A percentile compares a stretch with the other conserved stretches of the same genome.
Conservation (phyloP, 2,113 vertebrate genomes). For the Heteronetta atricapilla region DNA sequence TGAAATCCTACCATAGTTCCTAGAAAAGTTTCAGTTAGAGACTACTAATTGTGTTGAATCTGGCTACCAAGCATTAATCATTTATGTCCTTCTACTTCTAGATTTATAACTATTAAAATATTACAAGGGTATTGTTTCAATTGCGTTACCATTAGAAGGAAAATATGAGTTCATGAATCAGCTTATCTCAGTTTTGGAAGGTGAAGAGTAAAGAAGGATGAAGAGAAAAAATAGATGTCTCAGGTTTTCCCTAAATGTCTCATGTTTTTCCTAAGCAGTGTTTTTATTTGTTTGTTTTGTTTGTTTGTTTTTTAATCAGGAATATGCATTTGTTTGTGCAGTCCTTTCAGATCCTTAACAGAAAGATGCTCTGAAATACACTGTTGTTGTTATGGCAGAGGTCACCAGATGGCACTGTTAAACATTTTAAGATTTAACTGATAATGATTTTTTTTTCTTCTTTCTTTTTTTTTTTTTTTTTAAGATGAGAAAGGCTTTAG, state of each 20-base stretch:
- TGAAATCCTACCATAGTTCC: neutral
- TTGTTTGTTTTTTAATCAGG: neutral
- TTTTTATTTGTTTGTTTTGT: too few relatives aligned
- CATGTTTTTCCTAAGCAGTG: accelerated
- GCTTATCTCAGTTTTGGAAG: neutral
- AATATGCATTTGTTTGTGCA: accelerated
- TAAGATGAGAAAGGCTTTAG: neutral
- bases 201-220: neutral
- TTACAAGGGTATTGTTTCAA: neutral
- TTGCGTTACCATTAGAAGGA: neutral
- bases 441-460: neutral
- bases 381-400: constrained; percentile 53
- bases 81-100: neutral
- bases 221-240: accelerated
- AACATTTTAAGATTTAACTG: constrained; percentile 38
- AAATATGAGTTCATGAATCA: neutral
- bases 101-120: neutral
- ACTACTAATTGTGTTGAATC: neutral
- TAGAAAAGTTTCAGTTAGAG: neutral
- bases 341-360: neutral
- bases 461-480: neutral
- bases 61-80: neutral
- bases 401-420: constrained; percentile 71
- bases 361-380: neutral
- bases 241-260: neutral